A percentile compares a stretch with the other conserved stretches of the same genome.
Conservation (phyloP, 2,113 vertebrate species). For the Crotalus horridus region DNA sequence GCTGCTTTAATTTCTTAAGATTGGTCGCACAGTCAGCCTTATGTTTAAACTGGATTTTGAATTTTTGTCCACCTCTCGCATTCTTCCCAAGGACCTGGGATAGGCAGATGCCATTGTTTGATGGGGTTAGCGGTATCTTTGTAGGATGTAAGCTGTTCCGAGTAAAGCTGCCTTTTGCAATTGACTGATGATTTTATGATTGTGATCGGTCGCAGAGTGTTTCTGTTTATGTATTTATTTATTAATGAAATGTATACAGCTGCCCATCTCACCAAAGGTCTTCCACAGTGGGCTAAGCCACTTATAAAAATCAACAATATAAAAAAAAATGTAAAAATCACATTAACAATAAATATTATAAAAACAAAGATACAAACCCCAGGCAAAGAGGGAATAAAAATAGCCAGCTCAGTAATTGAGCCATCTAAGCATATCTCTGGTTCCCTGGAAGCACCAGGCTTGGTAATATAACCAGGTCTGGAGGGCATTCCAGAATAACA, state of each 20-base stretch:
- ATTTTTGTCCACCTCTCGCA: not conserved
- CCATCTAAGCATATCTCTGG: not conserved
- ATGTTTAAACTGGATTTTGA: not conserved
- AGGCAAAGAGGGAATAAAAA: not conserved
- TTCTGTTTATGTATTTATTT: not conserved
- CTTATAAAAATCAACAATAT: not conserved
- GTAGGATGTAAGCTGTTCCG: not conserved
- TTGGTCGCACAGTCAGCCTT: not conserved
- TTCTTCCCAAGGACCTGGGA: not conserved
- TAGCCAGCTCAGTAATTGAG: not conserved
- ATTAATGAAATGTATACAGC: not conserved
- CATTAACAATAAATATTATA: not conserved
- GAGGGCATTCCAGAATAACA: not conserved
- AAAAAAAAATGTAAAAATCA: not conserved
- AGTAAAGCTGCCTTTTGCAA: not conserved
- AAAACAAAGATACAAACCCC: not conserved
- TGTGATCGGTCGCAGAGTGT: not conserved
- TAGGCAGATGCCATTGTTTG: not conserved
- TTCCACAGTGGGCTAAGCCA: not conserved
- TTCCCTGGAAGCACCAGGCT: not conserved
- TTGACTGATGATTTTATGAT: not conserved
- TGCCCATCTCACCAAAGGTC: not conserved
- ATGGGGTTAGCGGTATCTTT: not conserved
- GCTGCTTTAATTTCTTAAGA: not conserved
- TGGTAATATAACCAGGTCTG: not conserved